Evolutionary conservation across 2,888 invertebrate genomes (phyloP).

Genomic region (Eristalis intricaria): DNA sequence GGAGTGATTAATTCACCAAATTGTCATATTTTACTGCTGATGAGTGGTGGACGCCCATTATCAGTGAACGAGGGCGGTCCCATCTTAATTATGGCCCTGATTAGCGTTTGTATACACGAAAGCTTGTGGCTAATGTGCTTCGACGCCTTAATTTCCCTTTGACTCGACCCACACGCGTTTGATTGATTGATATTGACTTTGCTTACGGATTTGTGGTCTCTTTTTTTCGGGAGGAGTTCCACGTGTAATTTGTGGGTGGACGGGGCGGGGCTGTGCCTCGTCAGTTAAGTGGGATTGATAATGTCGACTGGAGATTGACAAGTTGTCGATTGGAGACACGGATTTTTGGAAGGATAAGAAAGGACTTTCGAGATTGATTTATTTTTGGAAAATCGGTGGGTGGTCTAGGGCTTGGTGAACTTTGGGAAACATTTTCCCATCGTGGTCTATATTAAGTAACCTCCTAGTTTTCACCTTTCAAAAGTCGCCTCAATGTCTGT

Average conservation of each 20-base stretch:
- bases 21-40: conserved; percentile 19
- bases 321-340: not conserved
- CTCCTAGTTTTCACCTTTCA: no score
- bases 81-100: conserved; percentile 29
- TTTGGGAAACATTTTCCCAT: no score
- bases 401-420: no score
- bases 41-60: conserved; percentile 39
- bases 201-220: not conserved
- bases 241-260: not conserved
- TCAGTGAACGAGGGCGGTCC: conserved; percentile 28
- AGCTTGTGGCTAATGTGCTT: conserved; percentile 32
- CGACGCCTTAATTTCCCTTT: conserved; percentile 22
- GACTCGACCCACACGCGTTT: conserved; percentile 5
- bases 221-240: not conserved
- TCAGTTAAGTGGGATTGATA: not conserved
- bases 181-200: conserved; percentile 11
- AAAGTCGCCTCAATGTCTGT: no score
- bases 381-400: no score
- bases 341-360: not conserved
- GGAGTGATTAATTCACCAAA: conserved; percentile 36
- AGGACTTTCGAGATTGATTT: no score
- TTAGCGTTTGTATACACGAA: conserved; percentile 46
- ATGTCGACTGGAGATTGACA: not conserved
- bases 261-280: not conserved
- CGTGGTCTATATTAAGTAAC: no score